Evolutionary conservation across 2,113 vertebrate species (phyloP).

Genomic region (Panthera tigris): DNA sequence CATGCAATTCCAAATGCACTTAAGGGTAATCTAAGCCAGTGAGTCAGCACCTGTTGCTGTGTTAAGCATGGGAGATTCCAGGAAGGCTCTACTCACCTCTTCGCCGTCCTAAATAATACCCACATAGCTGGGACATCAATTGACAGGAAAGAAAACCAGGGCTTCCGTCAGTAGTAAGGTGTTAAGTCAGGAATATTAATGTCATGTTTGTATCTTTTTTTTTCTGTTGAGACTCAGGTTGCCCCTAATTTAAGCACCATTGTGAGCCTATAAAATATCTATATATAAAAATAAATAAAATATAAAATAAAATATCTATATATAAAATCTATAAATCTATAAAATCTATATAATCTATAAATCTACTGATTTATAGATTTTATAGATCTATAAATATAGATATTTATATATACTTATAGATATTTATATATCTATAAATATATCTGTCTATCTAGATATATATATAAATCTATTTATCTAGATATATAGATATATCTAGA

Average conservation of each 20-base stretch:
- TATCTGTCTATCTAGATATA: no score
- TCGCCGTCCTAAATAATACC: not conserved
- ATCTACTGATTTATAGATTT: no score
- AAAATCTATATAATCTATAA: no score
- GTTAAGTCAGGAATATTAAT: not conserved
- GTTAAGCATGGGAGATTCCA: not conserved
- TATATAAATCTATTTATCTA: no score
- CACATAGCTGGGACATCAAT: not conserved
- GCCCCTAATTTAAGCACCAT: not conserved
- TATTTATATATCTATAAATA: no score
- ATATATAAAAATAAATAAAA: not conserved
- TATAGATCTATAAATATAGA: no score
- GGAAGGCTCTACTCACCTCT: not conserved
- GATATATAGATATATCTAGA: no score
- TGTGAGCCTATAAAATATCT: not conserved
- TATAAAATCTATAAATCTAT: no score
- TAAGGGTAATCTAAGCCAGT: not conserved
- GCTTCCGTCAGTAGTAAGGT: not conserved
- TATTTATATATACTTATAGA: no score
- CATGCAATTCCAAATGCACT: not conserved
- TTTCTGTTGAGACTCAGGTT: not conserved
- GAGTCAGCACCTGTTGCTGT: not conserved
- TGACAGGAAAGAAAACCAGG: not conserved
- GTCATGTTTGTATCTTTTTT: not conserved
- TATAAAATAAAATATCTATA: no score